phyloP scores from a whole-genome alignment of 2,888 invertebrate genomes.

The Xylota sylvarum region DNA sequence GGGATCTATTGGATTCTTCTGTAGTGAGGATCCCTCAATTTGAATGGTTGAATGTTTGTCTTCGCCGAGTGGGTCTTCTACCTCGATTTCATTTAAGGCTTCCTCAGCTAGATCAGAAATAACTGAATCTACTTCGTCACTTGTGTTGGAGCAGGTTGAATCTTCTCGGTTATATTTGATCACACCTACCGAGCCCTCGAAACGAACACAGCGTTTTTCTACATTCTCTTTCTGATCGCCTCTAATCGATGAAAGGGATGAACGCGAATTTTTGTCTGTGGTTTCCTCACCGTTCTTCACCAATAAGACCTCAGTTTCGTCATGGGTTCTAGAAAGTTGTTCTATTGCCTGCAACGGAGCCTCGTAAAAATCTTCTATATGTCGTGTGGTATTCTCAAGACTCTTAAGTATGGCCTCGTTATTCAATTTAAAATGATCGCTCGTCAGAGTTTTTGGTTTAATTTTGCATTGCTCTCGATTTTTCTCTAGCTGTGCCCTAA shows the following conservation, averaged over 20 bases:
- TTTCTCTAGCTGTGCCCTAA: constrained; percentile 82
- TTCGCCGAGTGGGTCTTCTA: constrained; percentile 78
- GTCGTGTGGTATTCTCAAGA: constrained; percentile 79
- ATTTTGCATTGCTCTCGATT: constrained; percentile 78
- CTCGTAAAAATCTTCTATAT: constrained; percentile 82
- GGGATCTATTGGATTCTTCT: constrained; percentile 3
- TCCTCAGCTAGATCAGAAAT: constrained; percentile 83
- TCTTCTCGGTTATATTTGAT: constrained; percentile 79
- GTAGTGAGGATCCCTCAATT: constrained; percentile 38
- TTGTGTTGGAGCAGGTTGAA: constrained; percentile 82
- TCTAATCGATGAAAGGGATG: neutral
- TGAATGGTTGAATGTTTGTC: constrained; percentile 4
- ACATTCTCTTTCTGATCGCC: constrained; percentile 4
- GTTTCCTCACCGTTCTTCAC: neutral
- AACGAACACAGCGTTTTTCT: constrained; percentile 79
- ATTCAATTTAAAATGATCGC: constrained; percentile 79
- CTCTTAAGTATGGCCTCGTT: constrained; percentile 81
- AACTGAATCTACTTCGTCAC: constrained; percentile 83
- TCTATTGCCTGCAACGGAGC: constrained; percentile 81
- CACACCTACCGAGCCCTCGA: constrained; percentile 80
- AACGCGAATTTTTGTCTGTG: neutral
- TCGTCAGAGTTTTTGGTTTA: constrained; percentile 62
- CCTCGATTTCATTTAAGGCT: constrained; percentile 81
- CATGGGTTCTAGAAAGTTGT: constrained; percentile 68
- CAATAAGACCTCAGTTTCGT: neutral